Evolutionary conservation across 2,888 invertebrate species (phyloP).

Genomic region (Eumacrocentrus americanus): DNA sequence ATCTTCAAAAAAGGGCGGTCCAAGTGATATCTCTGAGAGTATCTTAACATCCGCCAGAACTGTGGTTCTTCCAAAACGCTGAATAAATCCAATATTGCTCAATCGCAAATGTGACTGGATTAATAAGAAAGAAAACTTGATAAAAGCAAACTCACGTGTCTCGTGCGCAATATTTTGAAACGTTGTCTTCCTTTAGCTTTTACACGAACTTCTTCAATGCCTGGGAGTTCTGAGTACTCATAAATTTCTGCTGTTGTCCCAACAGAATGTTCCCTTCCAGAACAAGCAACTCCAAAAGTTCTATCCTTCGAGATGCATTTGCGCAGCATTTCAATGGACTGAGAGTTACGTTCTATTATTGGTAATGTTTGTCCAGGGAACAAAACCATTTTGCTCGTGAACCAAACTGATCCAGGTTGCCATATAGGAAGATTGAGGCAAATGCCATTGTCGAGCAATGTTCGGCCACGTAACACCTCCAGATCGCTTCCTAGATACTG

Average conservation of each 20-base stretch:
- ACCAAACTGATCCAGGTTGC: neutral
- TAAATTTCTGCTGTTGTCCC: conserved; percentile 61
- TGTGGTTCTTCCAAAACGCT: conserved; percentile 44
- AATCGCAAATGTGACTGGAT: conserved; percentile 6
- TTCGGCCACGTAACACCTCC: conserved; percentile 70
- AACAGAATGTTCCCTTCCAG: conserved; percentile 57
- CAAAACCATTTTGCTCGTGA: conserved; percentile 64
- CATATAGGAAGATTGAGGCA: conserved; percentile 65
- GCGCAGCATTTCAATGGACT: conserved; percentile 67
- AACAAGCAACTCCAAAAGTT: conserved; percentile 71
- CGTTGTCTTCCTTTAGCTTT: conserved; percentile 80
- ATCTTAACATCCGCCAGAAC: conserved; percentile 68
- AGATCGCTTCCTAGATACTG: conserved; percentile 68
- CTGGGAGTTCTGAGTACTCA: conserved; percentile 65
- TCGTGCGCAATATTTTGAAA: conserved; percentile 67
- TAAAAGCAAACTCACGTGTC: conserved; percentile 24
- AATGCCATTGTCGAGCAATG: conserved; percentile 67
- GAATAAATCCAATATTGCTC: too few species aligned
- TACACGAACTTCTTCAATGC: conserved; percentile 65
- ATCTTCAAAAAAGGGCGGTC: conserved; percentile 64
- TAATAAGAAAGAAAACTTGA: neutral
- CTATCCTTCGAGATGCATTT: conserved; percentile 67
- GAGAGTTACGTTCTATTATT: conserved; percentile 67
- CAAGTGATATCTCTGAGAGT: conserved; percentile 70
- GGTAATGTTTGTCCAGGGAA: conserved; percentile 84